Evolutionary conservation across 2,113 vertebrate genomes (phyloP).

Genomic region (Brachyhypopomus occidentalis): DNA sequence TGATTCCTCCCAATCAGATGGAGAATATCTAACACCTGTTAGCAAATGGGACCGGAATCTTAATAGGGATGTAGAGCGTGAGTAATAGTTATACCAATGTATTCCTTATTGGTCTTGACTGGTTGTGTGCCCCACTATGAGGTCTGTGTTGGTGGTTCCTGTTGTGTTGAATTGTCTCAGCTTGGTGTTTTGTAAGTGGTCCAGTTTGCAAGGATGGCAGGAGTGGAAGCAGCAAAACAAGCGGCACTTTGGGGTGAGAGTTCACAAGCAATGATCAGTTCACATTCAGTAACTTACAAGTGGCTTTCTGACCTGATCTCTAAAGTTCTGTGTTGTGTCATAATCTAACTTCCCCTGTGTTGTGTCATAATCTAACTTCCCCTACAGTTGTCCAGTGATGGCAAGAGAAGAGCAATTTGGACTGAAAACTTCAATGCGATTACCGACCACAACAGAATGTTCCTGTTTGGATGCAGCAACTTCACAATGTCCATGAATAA

Average conservation of each 20-base stretch:
- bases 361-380: neutral
- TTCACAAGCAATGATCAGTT: neutral
- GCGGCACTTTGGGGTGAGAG: neutral
- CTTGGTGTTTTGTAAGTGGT: neutral
- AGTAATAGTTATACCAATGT: too few relatives aligned
- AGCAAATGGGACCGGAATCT: neutral
- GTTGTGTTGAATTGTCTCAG: neutral
- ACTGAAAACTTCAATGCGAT: neutral
- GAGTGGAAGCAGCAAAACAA: constrained; percentile 2
- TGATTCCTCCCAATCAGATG: neutral
- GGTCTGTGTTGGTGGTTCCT: neutral
- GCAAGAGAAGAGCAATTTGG: neutral
- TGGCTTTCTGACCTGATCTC: neutral
- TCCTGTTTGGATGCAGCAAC: neutral
- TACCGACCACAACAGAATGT: neutral
- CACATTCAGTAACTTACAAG: neutral
- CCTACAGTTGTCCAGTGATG: neutral
- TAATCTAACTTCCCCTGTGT: neutral
- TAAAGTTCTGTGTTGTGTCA: neutral
- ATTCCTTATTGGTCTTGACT: too few relatives aligned
- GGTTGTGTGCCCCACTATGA: neutral
- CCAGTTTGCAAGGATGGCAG: neutral
- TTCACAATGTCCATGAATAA: neutral
- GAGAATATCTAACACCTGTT: neutral
- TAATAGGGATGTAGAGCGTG: too few relatives aligned